These are phyloP conservation scores for Aphelinus atriplicis DNA, from an alignment of 1,140 invertebrate genomes.

Conservation along the genomic window DNA sequence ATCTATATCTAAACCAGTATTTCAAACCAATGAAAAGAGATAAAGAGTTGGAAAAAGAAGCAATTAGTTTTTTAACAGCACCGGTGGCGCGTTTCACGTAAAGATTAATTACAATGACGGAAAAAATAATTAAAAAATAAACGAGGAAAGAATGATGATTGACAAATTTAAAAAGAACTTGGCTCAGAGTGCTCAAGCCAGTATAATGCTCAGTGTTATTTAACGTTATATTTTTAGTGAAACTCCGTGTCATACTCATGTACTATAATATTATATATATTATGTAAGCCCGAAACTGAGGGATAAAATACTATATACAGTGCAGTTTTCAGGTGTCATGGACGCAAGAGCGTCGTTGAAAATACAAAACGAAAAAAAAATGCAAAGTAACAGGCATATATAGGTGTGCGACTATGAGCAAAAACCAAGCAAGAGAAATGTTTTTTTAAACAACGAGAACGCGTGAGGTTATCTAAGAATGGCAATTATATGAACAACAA, in stretches of 20 bases:
- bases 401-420: background rate
- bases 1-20: slow-evolving; percentile 65
- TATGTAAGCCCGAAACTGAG: slow-evolving; percentile 28
- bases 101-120: slow-evolving; percentile 26
- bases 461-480: too few relatives aligned
- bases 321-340: slow-evolving; percentile 30
- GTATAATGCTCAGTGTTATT: slow-evolving; percentile 58
- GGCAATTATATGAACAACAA: slow-evolving; percentile 32
- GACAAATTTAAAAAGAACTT: slow-evolving; percentile 32
- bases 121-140: slow-evolving; percentile 18
- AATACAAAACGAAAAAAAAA: slow-evolving; percentile 4
- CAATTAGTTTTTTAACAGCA: slow-evolving; percentile 64
- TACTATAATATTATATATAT: slow-evolving; percentile 42
- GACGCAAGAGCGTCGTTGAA: background rate
- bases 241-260: slow-evolving; percentile 63
- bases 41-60: slow-evolving; percentile 45
- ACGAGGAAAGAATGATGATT: slow-evolving; percentile 19
- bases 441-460: too few relatives aligned
- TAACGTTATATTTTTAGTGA: slow-evolving; percentile 64
- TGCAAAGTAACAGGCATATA: slow-evolving; percentile 13
- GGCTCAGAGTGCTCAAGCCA: slow-evolving; percentile 60
- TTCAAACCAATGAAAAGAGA: slow-evolving; percentile 61
- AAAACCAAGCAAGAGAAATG: too few relatives aligned
- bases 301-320: slow-evolving; percentile 17
- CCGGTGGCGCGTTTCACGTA: slow-evolving; percentile 57